Evolutionary conservation across 2,888 invertebrate genomes (phyloP), one percentile per base, ranked within the genome.

Genomic region (Alentia gelatinosa): DNA sequence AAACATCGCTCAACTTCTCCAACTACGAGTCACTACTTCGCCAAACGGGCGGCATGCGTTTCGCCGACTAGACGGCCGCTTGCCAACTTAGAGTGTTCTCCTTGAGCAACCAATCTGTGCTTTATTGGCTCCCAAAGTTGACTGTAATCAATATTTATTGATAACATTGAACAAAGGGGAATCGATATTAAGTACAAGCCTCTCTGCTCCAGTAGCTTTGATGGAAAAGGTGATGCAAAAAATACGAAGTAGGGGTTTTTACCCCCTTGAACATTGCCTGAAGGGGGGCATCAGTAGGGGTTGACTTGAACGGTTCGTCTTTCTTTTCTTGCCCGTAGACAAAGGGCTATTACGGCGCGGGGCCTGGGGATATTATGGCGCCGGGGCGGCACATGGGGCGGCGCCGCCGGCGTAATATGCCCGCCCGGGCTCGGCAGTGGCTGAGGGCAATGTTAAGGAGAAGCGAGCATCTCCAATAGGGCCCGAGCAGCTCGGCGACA

Each of bases 161-260:
- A 79, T 79, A 79, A 15, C 19, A 39, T 26, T 39, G 12, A 23
- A 79, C 35, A 79, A 35, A 79, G 37, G 39, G 39, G n/a, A n/a
- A 39, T 79, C 79, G 39, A 79, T 79, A 79, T 23, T 79, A 79
- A 74, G 74, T 74, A 74, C 74, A 74, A 19, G 74, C 74, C 26
- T 33, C 56, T 56, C 56, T 56, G 56, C 56, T 19, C 56, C 56
- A 9, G n/a, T 56, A n/a, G 56, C 56, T 74, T 74, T 74, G 74
- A 74, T 74, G 23, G 56, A 56, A n/a, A n/a, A 56, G 56, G 9
- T n/a, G 30, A 4, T 30, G 4, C 3, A 7, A 74, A 74, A 74
- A 33, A 15, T 15, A 15, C 26, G 30, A 74, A 19, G 74, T 74
- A 1, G 33, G 33, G 1, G 12, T 74, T 15, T 74, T 74, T 74